Evolutionary conservation across 1,140 invertebrate genomes (phyloP), one percentile per base, ranked within the genome.

Genomic region (Eriocheir sinensis): DNA sequence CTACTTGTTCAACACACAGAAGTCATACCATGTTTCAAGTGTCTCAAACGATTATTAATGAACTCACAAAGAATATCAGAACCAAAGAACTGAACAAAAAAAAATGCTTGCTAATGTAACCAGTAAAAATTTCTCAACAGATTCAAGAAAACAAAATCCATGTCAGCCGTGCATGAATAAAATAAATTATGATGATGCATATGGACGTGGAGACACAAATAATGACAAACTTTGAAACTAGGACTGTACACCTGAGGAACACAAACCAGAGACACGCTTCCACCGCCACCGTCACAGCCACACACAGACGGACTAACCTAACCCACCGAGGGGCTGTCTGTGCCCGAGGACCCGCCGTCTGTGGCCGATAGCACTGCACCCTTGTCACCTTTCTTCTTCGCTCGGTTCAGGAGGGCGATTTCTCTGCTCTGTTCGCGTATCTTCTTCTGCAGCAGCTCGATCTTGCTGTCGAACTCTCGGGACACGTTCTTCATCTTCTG

Each of bases 401-500:
- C 96, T 94, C 97, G 97, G n/a, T 96, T 96, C 27, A 97, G 93
- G n/a, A 96, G 95, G 34, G 96, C 96, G 34, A 97, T 96, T 95
- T 97, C 97, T 30, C 95, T 79, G 32, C 27, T 92, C 60, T 95
- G 95, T n/a, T 95, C 95, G 3, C 98, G 98, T 89, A 99, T 98
- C 97, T 98, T 98, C 34, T 97, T 97, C 96, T 98, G 98, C 97
- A 99, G 97, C 40, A 97, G 97, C 34, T 98, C 98, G 44, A 98
- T 97, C 96, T 99, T 98, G 90, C 97, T 98, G 92, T 98, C 98
- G 96, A 98, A 98, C 89, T 98, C 97, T 89, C 98, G 98, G 96
- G 98, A 98, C 48, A 98, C 97, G 27, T 97, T 98, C 96, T 98
- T 98, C 97, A 99, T 98, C 97, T 98, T 98, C 95, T 97, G 98